Conservation (phyloP, 2,888 invertebrate species). For the Pyralis farinalis region DNA sequence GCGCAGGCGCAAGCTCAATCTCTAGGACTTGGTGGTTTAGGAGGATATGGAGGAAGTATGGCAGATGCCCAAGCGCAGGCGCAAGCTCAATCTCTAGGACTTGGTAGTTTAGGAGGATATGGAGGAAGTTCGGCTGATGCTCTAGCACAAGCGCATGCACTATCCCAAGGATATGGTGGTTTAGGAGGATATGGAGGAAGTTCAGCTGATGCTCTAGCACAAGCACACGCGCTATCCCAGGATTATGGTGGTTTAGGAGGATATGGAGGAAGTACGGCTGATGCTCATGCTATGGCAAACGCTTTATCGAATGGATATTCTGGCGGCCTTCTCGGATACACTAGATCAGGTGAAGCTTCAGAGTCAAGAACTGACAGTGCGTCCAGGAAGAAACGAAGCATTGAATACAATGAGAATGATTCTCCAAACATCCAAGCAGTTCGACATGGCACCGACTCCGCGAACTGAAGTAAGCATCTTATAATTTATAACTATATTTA, state of each 20-base stretch:
- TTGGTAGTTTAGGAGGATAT: not conserved
- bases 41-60: not conserved
- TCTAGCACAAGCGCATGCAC: constrained; percentile 17
- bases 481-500: no score
- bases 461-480: no score
- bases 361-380: no score
- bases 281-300: no score
- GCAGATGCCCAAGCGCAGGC: constrained; percentile 15
- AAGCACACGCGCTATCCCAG: constrained; percentile 7
- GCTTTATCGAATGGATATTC: no score
- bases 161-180: constrained; percentile 3
- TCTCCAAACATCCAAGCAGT: no score
- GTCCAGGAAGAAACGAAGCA: no score
- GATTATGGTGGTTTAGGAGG: not conserved
- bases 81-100: constrained; percentile 9
- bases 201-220: constrained; percentile 12
- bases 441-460: no score
- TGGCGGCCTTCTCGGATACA: no score
- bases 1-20: constrained; percentile 20
- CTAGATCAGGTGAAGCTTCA: no score
- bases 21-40: constrained; percentile 8
- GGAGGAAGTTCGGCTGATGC: constrained; percentile 1
- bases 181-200: not conserved
- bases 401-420: no score
- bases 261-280: no score